phyloP scores from a whole-genome alignment of 2,797 vertebrate species.

The Pseudochaenichthys georgianus region DNA sequence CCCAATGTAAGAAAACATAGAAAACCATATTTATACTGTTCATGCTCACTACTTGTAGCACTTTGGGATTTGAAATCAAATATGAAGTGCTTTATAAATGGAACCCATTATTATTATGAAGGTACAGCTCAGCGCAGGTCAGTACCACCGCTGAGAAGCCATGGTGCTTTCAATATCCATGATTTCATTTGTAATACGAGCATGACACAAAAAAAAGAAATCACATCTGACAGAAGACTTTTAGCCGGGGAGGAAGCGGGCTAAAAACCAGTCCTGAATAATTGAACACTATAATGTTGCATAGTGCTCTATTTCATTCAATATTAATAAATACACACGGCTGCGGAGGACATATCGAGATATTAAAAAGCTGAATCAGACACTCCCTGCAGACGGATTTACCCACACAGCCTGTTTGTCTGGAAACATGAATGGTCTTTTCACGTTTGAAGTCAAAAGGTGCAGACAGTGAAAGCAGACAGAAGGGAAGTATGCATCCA shows the following conservation, averaged over 20 bases:
- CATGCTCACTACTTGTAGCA: no score
- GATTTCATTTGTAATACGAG: neutral
- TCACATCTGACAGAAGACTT: neutral
- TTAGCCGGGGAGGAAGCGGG: neutral
- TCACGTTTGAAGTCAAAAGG: neutral
- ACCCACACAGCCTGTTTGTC: neutral
- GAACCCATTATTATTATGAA: no score
- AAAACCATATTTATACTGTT: no score
- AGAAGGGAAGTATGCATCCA: neutral
- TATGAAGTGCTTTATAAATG: no score
- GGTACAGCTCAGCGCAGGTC: no score
- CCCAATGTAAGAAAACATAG: neutral
- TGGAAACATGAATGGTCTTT: neutral
- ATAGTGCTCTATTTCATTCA: conserved; percentile 48
- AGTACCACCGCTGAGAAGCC: neutral
- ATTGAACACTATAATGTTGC: conserved; percentile 46
- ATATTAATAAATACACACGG: conserved; percentile 44
- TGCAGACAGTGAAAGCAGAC: conserved; percentile 18
- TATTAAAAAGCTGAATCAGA: conserved; percentile 40
- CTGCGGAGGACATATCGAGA: conserved; percentile 19
- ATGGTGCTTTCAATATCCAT: neutral
- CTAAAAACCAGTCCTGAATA: conserved; percentile 44
- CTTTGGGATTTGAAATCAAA: no score
- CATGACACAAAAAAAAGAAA: neutral
- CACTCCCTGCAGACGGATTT: conserved; percentile 34